A percentile compares a stretch with the other conserved stretches of the same genome.
phyloP scores from a whole-genome alignment of 2,113 vertebrate genomes.

The Alethe diademata region DNA sequence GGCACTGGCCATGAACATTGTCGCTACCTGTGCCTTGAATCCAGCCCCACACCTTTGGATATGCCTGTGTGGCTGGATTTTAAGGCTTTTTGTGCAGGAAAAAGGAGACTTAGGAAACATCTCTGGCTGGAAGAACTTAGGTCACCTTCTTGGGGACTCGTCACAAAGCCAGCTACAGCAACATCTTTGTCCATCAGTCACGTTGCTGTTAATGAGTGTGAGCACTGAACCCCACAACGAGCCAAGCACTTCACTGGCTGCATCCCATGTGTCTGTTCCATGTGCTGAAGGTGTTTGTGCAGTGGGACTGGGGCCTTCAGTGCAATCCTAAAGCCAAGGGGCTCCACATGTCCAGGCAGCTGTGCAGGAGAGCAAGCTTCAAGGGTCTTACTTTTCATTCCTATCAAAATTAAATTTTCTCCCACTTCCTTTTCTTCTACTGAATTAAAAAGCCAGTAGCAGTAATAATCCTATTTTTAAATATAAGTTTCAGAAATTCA shows the following conservation, averaged over 20 bases:
- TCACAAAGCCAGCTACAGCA: constrained; percentile 5
- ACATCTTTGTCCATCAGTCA: not conserved
- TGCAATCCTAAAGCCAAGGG: not conserved
- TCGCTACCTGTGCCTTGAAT: not conserved
- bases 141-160: not conserved
- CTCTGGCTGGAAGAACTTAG: not conserved
- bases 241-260: not conserved
- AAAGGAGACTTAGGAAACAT: not conserved
- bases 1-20: not conserved
- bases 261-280: not conserved
- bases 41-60: not conserved
- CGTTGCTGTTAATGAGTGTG: not conserved
- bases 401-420: not conserved
- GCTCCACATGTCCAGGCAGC: not conserved
- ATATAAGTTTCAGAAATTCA: not conserved
- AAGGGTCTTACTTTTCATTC: not conserved
- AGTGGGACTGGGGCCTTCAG: not conserved
- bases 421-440: not conserved
- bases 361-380: not conserved
- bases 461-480: not conserved
- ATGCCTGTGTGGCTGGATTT: not conserved
- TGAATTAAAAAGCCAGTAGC: not conserved
- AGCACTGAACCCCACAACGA: not conserved
- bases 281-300: not conserved
- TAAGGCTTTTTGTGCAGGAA: not conserved